Base-by-base conservation (phyloP, 2,797 vertebrate genomes). In the Bufotes viridis region DNA sequence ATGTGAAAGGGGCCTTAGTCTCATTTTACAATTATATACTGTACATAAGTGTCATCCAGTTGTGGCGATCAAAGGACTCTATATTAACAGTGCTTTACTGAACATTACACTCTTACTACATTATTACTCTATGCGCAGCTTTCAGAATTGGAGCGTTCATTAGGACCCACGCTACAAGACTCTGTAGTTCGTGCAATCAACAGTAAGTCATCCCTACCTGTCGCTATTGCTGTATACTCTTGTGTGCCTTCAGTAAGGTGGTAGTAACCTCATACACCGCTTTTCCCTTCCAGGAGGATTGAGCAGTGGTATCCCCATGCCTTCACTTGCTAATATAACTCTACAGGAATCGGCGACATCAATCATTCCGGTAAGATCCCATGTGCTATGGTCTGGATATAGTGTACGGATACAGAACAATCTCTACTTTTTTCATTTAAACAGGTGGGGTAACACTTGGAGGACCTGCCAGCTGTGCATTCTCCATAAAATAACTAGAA, bases 131-230 rank as follows among this genome's bases (percentile, higher is more conserved):
- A 24, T 12, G 13, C 42, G 24, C 74, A 88, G 87, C 34, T 72
- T 51, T 7, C 53, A 22, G 81, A 55, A 60, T 26, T 88, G 51
- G 87, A 88, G 61, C 42, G 11, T 24, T 78, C 75, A 9, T 6
- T 88, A 24, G 75, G 22, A 42, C 53, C 12, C 58, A 88, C n/a
- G 24, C 69, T 88, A 13, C 61, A 58, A 78, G 81, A 88, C 26
- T 72, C 61, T 61, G 51, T 84, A 57, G 81, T 84, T 4, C 81
- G n/a, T 13, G 81, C 34, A 58, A 72, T 88, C 49, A 88, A 88
- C 15, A 58, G 87, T 88, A 84, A 84, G 85, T 70, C 17, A 20
- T n/a, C 17, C 69, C 49, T 26, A 63, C 51, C 34, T 55, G 20
- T 75, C 26, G 9, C 7, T 7, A 5, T 60, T 0, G 65, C 10